Evolutionary conservation across 2,888 invertebrate genomes (phyloP).

Genomic region (Philereme vetulata): DNA sequence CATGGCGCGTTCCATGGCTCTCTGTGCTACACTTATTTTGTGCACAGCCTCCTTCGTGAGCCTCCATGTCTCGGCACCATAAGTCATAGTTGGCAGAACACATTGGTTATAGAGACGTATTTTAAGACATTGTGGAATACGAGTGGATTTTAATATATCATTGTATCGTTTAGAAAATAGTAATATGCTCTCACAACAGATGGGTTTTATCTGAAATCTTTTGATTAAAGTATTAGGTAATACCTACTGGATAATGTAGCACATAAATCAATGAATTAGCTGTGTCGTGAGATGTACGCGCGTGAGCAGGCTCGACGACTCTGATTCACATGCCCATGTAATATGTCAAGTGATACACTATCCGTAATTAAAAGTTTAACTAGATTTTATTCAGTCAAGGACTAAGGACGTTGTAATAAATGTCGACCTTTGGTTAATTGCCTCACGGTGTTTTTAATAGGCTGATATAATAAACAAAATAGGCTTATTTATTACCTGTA

Average conservation of each 20-base stretch:
- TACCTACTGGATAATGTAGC: conserved; percentile 4
- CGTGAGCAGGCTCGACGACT: conserved; percentile 18
- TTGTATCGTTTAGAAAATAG: no score
- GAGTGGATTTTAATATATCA: no score
- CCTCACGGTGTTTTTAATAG: conserved; percentile 2
- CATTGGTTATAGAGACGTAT: no score
- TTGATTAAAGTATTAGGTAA: background rate
- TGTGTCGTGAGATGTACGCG: conserved; percentile 26
- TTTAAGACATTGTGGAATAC: no score
- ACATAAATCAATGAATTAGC: conserved; percentile 10
- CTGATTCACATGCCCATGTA: conserved; percentile 17
- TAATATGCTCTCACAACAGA: no score
- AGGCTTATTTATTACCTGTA: conserved; percentile 27
- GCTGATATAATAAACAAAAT: conserved; percentile 14
- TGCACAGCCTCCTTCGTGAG: no score
- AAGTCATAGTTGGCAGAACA: no score
- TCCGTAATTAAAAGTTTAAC: conserved; percentile 16
- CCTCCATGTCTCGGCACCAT: no score
- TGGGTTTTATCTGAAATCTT: no score
- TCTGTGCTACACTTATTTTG: no score
- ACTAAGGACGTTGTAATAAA: conserved; percentile 2
- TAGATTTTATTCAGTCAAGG: conserved; percentile 7
- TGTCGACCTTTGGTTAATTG: conserved; percentile 14
- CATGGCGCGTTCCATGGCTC: no score
- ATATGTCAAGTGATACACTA: conserved; percentile 16